These are phyloP conservation scores for Rotaria socialis DNA, from an alignment of 2,888 invertebrate species.

Conservation along the genomic window DNA sequence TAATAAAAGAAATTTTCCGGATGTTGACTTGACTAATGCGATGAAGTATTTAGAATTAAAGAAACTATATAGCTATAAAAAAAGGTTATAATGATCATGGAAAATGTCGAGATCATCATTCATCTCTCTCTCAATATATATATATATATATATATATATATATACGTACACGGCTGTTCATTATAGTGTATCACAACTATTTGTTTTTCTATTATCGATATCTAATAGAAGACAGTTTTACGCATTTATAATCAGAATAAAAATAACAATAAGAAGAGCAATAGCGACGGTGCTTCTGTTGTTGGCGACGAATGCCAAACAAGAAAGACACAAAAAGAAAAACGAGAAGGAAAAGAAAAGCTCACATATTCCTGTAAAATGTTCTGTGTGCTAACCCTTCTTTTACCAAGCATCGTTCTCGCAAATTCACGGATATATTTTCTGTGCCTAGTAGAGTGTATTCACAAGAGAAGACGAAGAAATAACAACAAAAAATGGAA, in stretches of 20 bases:
- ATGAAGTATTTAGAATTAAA: neutral
- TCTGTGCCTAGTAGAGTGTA: neutral
- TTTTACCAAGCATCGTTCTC: conserved; percentile 10
- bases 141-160: neutral
- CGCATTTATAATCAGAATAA: neutral
- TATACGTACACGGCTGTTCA: neutral
- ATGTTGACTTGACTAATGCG: neutral
- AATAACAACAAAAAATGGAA: neutral
- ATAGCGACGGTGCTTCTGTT: conserved; percentile 17
- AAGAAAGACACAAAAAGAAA: conserved; percentile 4
- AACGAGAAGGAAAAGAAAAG: neutral
- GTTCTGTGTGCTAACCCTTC: conserved; percentile 28
- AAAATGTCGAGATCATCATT: neutral
- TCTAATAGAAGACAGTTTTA: neutral
- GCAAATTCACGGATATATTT: conserved; percentile 7
- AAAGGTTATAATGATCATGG: neutral
- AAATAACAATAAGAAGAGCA: neutral
- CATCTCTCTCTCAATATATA: neutral
- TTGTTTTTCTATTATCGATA: neutral
- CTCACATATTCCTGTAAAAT: conserved; percentile 26
- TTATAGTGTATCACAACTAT: neutral
- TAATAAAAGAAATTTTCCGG: neutral
- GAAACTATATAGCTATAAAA: neutral
- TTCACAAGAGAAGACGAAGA: neutral
- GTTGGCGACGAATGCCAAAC: conserved; percentile 26